These are phyloP conservation scores for Drosophila borealis DNA, from an alignment of 2,888 invertebrate species.

Conservation along the genomic window DNA sequence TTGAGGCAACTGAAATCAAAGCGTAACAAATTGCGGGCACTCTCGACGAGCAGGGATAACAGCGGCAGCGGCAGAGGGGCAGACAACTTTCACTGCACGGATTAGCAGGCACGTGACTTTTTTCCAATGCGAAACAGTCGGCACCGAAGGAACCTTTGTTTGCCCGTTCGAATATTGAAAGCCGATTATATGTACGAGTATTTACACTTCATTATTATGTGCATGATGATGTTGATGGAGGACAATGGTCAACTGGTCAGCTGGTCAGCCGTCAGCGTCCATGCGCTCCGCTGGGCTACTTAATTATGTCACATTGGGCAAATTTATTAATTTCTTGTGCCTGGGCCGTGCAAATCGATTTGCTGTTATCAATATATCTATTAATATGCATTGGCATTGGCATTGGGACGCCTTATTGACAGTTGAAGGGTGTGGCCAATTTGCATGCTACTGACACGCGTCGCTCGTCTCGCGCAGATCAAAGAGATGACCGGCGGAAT, in stretches of 20 bases:
- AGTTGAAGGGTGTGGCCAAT: slow-evolving; percentile 69
- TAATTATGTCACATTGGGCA: slow-evolving; percentile 72
- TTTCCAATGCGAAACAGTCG: slow-evolving; percentile 53
- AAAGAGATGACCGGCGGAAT: slow-evolving; percentile 19
- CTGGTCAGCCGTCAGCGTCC: slow-evolving; percentile 38
- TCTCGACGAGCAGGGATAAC: slow-evolving; percentile 17
- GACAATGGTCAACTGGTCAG: slow-evolving; percentile 53
- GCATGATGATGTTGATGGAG: slow-evolving; percentile 7
- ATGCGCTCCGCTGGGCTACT: slow-evolving; percentile 35
- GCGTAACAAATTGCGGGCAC: slow-evolving; percentile 75
- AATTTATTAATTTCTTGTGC: slow-evolving; percentile 63
- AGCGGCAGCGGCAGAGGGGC: slow-evolving; percentile 7
- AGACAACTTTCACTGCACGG: slow-evolving; percentile 66
- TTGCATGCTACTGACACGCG: slow-evolving; percentile 73
- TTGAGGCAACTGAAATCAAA: slow-evolving; percentile 69
- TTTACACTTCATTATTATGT: slow-evolving; percentile 73
- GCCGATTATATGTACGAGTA: slow-evolving; percentile 66
- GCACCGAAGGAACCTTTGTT: slow-evolving; percentile 52
- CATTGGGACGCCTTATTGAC: slow-evolving; percentile 31
- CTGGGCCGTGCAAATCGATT: slow-evolving; percentile 70
- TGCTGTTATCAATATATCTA: slow-evolving; percentile 55
- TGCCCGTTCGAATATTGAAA: slow-evolving; percentile 52
- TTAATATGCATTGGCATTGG: slow-evolving; percentile 39
- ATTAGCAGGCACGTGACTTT: slow-evolving; percentile 76
- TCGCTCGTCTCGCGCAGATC: slow-evolving; percentile 35